These are phyloP conservation scores for Argyresthia goedartella DNA, from an alignment of 2,888 invertebrate species.

Conservation along the genomic window DNA sequence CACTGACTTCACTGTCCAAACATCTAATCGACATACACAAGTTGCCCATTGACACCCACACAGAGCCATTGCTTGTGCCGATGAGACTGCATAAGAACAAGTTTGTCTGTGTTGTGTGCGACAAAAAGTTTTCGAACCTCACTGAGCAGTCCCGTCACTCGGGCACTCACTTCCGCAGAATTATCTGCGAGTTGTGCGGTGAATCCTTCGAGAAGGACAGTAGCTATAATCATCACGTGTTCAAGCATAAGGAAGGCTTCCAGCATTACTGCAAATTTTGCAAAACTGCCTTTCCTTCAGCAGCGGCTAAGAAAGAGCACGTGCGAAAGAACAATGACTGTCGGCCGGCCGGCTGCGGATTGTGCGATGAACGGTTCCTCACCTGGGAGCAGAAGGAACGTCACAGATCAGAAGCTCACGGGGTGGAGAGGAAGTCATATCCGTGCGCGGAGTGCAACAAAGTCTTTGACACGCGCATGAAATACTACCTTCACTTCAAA, in stretches of 20 bases:
- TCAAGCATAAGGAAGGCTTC: neutral
- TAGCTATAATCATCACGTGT: conserved; percentile 4
- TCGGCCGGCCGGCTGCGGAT: conserved; percentile 4
- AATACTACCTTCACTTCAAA: conserved; percentile 10
- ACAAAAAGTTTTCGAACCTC: neutral
- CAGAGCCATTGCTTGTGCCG: neutral
- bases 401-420: conserved; percentile 9
- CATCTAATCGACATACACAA: conserved; percentile 15
- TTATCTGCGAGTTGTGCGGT: conserved; percentile 11
- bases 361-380: conserved; percentile 9
- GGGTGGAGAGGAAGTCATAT: conserved; percentile 6
- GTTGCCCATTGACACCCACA: conserved; percentile 6
- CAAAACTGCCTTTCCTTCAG: conserved; percentile 6
- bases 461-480: conserved; percentile 6
- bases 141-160: conserved; percentile 1
- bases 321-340: conserved; percentile 9
- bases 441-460: conserved; percentile 10
- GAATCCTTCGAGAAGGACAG: conserved; percentile 7
- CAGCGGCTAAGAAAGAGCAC: conserved; percentile 7
- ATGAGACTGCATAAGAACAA: neutral
- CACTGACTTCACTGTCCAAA: conserved; percentile 9
- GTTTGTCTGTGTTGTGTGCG: conserved; percentile 4
- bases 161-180: conserved; percentile 3
- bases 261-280: conserved; percentile 8
- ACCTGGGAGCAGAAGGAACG: conserved; percentile 5